These are phyloP conservation scores for Sphaeridia pumilis DNA, from an alignment of 2,888 invertebrate genomes.

Conservation along the genomic window DNA sequence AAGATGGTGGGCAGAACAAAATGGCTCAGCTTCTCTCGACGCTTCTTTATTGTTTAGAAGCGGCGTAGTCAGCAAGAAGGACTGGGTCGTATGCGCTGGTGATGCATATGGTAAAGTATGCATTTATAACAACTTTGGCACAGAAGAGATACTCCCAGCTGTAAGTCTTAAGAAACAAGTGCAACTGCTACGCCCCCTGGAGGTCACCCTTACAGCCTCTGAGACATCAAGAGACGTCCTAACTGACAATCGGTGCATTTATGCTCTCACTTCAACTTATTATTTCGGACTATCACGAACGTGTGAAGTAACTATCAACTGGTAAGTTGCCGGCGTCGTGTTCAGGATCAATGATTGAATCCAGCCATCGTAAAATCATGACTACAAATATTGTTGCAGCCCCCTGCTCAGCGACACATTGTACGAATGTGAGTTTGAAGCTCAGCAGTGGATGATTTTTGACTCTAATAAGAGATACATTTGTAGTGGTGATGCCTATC, in stretches of 20 bases:
- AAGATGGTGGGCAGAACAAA: constrained; percentile 89
- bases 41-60: constrained; percentile 74
- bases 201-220: constrained; percentile 66
- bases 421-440: constrained; percentile 92
- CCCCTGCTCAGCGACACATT: constrained; percentile 71
- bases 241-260: constrained; percentile 77
- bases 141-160: constrained; percentile 66
- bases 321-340: constrained; percentile 23
- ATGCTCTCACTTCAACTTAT: constrained; percentile 78
- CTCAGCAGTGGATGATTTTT: constrained; percentile 93
- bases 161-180: constrained; percentile 63
- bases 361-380: not conserved
- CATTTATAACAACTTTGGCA: constrained; percentile 53
- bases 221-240: constrained; percentile 65
- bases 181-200: constrained; percentile 62
- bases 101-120: constrained; percentile 62
- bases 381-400: constrained; percentile 38
- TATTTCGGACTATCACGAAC: constrained; percentile 68
- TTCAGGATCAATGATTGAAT: not conserved
- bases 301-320: constrained; percentile 68
- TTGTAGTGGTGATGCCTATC: constrained; percentile 71
- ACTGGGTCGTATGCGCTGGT: constrained; percentile 58
- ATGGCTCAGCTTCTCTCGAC: constrained; percentile 54
- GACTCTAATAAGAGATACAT: constrained; percentile 79
- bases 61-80: constrained; percentile 50